Evolutionary conservation across 2,113 vertebrate genomes (phyloP).

Genomic region (Gymnobelideus leadbeateri): DNA sequence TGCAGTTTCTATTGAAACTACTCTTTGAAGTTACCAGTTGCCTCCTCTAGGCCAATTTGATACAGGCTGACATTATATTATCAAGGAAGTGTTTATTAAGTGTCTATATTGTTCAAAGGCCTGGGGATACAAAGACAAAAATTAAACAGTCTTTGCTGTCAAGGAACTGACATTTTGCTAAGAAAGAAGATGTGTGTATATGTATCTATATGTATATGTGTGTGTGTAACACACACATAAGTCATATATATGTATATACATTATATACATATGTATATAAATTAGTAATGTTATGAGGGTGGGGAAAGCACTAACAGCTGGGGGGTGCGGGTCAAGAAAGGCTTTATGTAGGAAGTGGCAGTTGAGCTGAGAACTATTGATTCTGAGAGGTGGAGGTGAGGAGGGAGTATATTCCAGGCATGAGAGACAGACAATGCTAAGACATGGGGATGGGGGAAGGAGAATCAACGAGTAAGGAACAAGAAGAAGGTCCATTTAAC

Average conservation of each 20-base stretch:
- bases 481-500: not conserved
- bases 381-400: not conserved
- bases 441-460: not conserved
- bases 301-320: too few relatives aligned
- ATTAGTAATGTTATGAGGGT: not conserved
- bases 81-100: not conserved
- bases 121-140: not conserved
- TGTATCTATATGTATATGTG: too few relatives aligned
- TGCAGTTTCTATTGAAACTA: not conserved
- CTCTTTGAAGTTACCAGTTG: not conserved
- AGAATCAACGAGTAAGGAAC: not conserved
- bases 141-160: not conserved
- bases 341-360: not conserved
- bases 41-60: not conserved
- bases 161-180: not conserved
- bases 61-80: not conserved
- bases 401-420: not conserved
- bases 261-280: too few relatives aligned
- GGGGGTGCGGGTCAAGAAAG: not conserved
- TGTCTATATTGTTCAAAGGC: not conserved
- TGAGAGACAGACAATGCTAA: not conserved
- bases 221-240: too few relatives aligned
- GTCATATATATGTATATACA: too few relatives aligned
- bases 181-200: not conserved
- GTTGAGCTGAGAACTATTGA: not conserved